These are phyloP conservation scores for Astyanax mexicanus DNA, from an alignment of 2,797 vertebrate genomes.

Conservation along the genomic window DNA sequence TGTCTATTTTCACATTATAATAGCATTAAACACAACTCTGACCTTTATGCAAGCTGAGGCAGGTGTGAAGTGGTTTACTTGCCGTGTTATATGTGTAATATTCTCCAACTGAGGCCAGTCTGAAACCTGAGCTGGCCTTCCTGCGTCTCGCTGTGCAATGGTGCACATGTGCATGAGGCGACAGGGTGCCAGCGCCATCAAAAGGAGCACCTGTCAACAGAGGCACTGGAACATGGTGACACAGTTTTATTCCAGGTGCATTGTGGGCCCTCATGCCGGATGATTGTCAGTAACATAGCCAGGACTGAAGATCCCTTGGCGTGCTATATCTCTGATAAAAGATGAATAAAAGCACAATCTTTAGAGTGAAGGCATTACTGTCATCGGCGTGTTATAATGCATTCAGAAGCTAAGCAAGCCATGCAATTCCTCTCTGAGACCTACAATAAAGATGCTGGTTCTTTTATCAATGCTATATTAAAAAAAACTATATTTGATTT, in stretches of 20 bases:
- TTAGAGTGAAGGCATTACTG: too few species aligned
- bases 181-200: conserved; percentile 17
- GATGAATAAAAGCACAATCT: too few species aligned
- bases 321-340: background rate
- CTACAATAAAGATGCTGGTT: too few species aligned
- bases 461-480: too few species aligned
- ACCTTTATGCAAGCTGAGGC: conserved; percentile 2
- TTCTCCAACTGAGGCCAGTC: conserved; percentile 15
- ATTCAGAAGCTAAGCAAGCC: too few species aligned
- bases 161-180: conserved; percentile 29
- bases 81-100: background rate
- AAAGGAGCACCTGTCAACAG: conserved; percentile 53
- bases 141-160: conserved; percentile 25
- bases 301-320: background rate
- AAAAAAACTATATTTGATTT: too few species aligned
- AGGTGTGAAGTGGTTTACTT: conserved; percentile 12
- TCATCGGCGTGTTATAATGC: too few species aligned
- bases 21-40: background rate
- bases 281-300: background rate
- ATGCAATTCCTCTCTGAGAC: too few species aligned
- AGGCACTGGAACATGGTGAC: conserved; percentile 31
- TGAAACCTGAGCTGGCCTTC: conserved; percentile 44
- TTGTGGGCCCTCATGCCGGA: background rate
- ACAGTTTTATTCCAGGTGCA: conserved; percentile 46
- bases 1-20: background rate